Evolutionary conservation across 2,797 vertebrate species (phyloP), one percentile per base, ranked within the genome.

Genomic region (Todus mexicanus): DNA sequence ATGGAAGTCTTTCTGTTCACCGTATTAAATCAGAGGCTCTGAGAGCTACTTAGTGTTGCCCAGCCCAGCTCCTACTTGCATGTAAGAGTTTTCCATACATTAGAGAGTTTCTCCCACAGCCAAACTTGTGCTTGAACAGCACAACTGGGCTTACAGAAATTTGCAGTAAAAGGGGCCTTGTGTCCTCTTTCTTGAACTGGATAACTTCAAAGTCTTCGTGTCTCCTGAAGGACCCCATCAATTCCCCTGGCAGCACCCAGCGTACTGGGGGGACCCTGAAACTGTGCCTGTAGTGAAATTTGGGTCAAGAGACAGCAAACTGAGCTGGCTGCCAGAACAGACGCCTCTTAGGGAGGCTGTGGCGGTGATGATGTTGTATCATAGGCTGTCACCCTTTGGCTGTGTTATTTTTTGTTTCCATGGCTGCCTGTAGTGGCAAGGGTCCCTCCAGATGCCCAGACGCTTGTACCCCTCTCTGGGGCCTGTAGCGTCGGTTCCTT

Each of bases 361-460:
- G 72, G 19, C 47, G 20, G 35, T 27, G 27, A 25, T 43, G 59
- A 8, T 73, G 43, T 2, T 78, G 25, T 73, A 26, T 63, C 3
- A 3, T 37, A 40, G 66, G 51, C 56, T 75, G 40, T 87, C 53
- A 5, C 48, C 68, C 65, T 87, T 84, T 5, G 17, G 54, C 69
- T 77, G 33, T 91, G 72, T 89, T 92, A 23, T 33, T 84, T 64
- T 77, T 66, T 68, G 48, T 92, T 89, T 78, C 87, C 56, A 23
- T 82, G 85, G 64, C 60, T 92, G 64, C 48, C 60, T 70, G 33
- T 65, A 33, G 43, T 50, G 48, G 14, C 42, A 51, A 66, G 50
- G 42, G 57, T 66, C 42, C 1, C 7, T 77, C 43, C 72, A 77
- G 61, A 69, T 56, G 43, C 47, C 63, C 79, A 69, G 15, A 73